Base-by-base conservation (phyloP, 2,888 invertebrate species). In the Lasioglossum morio region DNA sequence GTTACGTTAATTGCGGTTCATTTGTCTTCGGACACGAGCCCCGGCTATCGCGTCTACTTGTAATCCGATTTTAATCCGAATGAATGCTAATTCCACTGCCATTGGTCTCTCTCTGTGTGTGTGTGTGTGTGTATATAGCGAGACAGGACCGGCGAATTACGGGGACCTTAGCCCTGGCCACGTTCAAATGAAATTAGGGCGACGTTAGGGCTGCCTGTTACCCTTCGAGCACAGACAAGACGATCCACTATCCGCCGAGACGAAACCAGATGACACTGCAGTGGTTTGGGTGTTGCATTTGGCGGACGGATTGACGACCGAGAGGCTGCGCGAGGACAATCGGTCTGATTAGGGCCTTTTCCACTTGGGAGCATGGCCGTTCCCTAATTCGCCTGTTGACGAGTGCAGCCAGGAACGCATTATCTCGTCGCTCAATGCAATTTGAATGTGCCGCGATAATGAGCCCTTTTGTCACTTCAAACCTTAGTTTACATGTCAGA, bases 31-130 rank as follows among this genome's bases (percentile, higher is more conserved):
- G n/a, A 1, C 40, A 40, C 34, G 46, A 48, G 43, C 46, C 70
- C 40, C 69, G 40, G 79, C 73, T 81, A 84, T 81, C 78, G 73
- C 48, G 14, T 34, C 14, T 4, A 40, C 27, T 60, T 79, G 79
- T 85, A 82, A 82, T 79, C 79, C 74, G 74, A 82, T 85, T 77
- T 87, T 81, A 84, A 83, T 83, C 84, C 87, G 43, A 81, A 78
- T 72, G 70, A 77, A 78, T 84, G 75, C 81, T 86, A 83, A 86
- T 84, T 84, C 73, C 73, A 86, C 19, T 72, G 73, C 37, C 73
- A 0, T 27, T 30, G 30, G 30, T 12, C 16, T 43, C 0, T 43
- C 16, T 16, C 46, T 3, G n/a, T 8, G 53, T 23, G 23, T n/a
- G 30, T 34, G 30, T 34, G 30, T 16, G 60, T 2, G n/a, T 8